Conservation (phyloP, 2,888 invertebrate genomes). For the Drepanosiphum platanoidis region DNA sequence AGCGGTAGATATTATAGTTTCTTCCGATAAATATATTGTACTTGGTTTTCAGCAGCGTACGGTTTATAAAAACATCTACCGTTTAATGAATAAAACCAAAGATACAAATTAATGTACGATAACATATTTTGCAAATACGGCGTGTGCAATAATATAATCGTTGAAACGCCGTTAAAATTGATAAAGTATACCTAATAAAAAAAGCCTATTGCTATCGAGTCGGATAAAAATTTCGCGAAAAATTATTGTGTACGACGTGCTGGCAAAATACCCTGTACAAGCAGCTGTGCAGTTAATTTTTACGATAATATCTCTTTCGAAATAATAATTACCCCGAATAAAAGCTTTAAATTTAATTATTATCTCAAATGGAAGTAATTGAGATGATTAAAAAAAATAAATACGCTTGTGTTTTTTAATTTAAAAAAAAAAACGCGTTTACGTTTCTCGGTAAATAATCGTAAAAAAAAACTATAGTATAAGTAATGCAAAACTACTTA, state of each 20-base stretch:
- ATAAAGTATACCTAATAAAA: no score
- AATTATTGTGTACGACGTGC: background rate
- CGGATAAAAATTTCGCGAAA: background rate
- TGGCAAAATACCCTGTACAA: background rate
- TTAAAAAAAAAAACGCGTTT: background rate
- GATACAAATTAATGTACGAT: no score
- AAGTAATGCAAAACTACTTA: conserved; percentile 2
- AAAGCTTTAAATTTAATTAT: background rate
- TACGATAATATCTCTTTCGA: conserved; percentile 7
- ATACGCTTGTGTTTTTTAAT: background rate
- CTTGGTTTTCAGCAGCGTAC: no score
- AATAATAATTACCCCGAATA: background rate
- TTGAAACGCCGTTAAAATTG: no score
- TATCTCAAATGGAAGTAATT: background rate
- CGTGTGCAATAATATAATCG: no score
- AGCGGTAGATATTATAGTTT: no score
- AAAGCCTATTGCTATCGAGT: no score
- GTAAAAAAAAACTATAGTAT: background rate
- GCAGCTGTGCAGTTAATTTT: conserved; percentile 1
- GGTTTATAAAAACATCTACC: no score
- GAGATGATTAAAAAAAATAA: conserved; percentile 2
- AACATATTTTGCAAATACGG: no score
- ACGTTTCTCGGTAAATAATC: background rate
- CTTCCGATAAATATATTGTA: no score
- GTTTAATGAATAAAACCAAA: no score